phyloP scores from a whole-genome alignment of 1,140 invertebrate species.

The Chrysoperla carnea region DNA sequence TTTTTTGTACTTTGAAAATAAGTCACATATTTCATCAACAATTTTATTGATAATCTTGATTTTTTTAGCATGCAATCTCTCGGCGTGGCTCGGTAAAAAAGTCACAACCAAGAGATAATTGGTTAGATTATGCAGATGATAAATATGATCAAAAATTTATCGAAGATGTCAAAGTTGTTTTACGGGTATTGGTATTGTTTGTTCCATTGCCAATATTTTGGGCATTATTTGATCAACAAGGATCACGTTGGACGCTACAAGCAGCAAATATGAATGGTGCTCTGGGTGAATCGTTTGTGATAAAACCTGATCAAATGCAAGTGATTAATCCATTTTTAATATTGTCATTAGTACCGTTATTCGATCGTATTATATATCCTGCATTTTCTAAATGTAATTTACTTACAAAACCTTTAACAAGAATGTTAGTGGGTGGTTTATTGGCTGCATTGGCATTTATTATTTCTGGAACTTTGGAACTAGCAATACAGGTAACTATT shows the following conservation, averaged over 20 bases:
- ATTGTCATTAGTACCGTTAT: slow-evolving; percentile 71
- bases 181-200: slow-evolving; percentile 59
- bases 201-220: slow-evolving; percentile 78
- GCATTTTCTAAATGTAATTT: slow-evolving; percentile 30
- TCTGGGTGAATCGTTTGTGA: slow-evolving; percentile 36
- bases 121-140: slow-evolving; percentile 65
- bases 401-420: slow-evolving; percentile 49
- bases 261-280: slow-evolving; percentile 76
- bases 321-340: slow-evolving; percentile 76
- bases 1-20: background rate
- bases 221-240: slow-evolving; percentile 74
- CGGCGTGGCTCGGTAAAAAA: slow-evolving; percentile 24
- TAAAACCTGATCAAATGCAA: slow-evolving; percentile 84
- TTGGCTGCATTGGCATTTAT: slow-evolving; percentile 70
- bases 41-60: background rate
- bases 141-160: slow-evolving; percentile 51
- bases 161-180: slow-evolving; percentile 51
- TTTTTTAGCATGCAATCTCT: slow-evolving; percentile 23
- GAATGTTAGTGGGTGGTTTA: slow-evolving; percentile 65
- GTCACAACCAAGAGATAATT: slow-evolving; percentile 42
- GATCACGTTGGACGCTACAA: slow-evolving; percentile 90
- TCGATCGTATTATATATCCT: slow-evolving; percentile 52
- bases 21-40: background rate
- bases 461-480: slow-evolving; percentile 71
- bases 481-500: slow-evolving; percentile 46